Evolutionary conservation across 1,140 invertebrate species (phyloP).

Genomic region (Papilio helenus): DNA sequence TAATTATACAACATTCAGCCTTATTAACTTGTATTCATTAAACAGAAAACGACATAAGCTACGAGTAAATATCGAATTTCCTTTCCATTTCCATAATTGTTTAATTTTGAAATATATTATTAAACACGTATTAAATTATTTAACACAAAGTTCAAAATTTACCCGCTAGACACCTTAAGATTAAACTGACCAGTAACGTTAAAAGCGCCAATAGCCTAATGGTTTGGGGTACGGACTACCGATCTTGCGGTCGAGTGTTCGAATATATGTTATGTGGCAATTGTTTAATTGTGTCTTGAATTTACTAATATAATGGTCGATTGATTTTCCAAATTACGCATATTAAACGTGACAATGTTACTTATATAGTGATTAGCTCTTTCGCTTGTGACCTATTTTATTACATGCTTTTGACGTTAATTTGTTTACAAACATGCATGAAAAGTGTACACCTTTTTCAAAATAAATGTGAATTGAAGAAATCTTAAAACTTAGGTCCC

Average conservation of each 20-base stretch:
- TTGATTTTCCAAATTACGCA: not conserved
- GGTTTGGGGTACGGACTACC: too few relatives aligned
- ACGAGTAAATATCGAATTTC: not conserved
- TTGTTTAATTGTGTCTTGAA: not conserved
- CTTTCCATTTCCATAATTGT: not conserved
- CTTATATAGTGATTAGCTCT: not conserved
- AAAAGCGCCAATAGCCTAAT: too few relatives aligned
- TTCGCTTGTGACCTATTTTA: not conserved
- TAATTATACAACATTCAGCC: slow-evolving; percentile 7
- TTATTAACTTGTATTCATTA: slow-evolving; percentile 9
- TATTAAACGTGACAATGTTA: not conserved
- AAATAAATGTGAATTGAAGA: not conserved
- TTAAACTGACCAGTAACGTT: too few relatives aligned
- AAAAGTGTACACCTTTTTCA: not conserved
- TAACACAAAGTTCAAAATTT: too few relatives aligned
- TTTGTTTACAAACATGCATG: slow-evolving; percentile 14
- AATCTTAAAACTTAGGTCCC: not conserved
- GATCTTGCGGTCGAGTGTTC: too few relatives aligned
- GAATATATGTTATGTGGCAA: not conserved
- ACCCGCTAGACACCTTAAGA: too few relatives aligned
- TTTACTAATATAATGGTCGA: slow-evolving; percentile 3
- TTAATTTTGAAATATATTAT: not conserved
- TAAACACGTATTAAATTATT: not conserved
- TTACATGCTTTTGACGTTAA: not conserved
- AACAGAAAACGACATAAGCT: slow-evolving; percentile 6